These are phyloP conservation scores for Bimastos eiseni DNA, from an alignment of 2,888 invertebrate species.

Conservation along the genomic window DNA sequence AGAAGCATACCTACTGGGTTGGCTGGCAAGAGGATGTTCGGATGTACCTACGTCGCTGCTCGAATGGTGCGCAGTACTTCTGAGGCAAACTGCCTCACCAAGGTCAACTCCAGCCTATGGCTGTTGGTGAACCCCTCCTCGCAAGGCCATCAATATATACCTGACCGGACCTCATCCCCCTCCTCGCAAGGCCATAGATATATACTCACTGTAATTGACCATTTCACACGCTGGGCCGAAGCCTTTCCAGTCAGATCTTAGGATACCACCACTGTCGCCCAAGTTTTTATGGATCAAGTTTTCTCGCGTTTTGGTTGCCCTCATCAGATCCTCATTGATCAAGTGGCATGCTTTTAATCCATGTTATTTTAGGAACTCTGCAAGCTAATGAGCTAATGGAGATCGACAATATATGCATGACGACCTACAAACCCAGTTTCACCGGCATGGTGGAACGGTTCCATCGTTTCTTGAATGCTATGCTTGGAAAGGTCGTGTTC, in stretches of 20 bases:
- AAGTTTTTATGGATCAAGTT: neutral
- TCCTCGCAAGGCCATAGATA: no score
- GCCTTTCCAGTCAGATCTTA: neutral
- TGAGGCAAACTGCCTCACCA: no score
- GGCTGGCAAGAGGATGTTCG: no score
- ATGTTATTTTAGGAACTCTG: no score
- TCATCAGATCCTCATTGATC: neutral
- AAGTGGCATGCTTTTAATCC: neutral
- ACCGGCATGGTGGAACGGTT: constrained; percentile 15
- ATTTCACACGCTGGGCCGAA: neutral
- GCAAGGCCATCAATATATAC: neutral
- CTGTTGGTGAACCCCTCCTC: no score
- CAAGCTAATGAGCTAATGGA: no score
- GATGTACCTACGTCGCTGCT: no score
- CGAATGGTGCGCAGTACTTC: no score
- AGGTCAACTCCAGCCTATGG: no score
- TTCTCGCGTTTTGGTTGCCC: neutral
- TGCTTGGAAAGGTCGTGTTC: neutral
- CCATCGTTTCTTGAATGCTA: neutral
- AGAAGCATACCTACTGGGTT: no score
- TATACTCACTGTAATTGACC: neutral
- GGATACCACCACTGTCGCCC: neutral
- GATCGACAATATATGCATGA: neutral
- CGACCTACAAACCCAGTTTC: neutral
- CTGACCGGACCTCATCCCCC: no score